phyloP scores from a whole-genome alignment of 2,888 invertebrate genomes.

The Drosophila phalerata region DNA sequence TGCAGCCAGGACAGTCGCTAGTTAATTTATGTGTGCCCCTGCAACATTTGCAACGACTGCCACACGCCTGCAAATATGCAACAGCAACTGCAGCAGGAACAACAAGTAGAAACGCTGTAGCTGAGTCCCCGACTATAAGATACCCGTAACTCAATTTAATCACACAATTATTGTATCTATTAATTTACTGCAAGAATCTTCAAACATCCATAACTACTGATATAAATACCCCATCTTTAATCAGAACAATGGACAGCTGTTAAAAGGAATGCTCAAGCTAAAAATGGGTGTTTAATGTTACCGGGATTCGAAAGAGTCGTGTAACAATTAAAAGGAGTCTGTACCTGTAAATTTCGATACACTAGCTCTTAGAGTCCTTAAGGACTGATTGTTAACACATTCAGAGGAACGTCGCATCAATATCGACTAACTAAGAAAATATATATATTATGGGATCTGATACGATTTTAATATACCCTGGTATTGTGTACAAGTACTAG shows the following conservation, averaged over 20 bases:
- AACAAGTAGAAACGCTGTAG: not conserved
- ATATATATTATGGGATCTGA: not conserved
- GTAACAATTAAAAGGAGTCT: not conserved
- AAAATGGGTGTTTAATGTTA: too few species aligned
- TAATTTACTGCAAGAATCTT: too few species aligned
- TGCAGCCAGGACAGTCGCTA: constrained; percentile 45
- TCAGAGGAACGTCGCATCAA: not conserved
- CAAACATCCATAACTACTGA: too few species aligned
- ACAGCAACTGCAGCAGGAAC: constrained; percentile 24
- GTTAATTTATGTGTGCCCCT: constrained; percentile 64
- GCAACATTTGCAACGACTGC: constrained; percentile 56
- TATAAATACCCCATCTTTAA: too few species aligned
- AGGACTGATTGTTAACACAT: too few species aligned
- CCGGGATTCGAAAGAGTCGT: too few species aligned
- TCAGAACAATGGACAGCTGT: too few species aligned
- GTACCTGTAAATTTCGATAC: not conserved
- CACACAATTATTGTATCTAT: not conserved
- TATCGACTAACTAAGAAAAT: not conserved
- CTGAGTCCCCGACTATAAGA: not conserved
- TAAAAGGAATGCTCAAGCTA: too few species aligned
- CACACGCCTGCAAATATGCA: constrained; percentile 61
- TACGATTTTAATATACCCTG: not conserved
- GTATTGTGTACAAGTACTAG: not conserved
- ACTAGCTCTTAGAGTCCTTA: too few species aligned
- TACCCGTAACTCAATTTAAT: not conserved